A percentile compares a stretch with the other conserved stretches of the same genome.
Evolutionary conservation across 2,888 invertebrate species (phyloP).

Genomic region (Lithophane leautieri): DNA sequence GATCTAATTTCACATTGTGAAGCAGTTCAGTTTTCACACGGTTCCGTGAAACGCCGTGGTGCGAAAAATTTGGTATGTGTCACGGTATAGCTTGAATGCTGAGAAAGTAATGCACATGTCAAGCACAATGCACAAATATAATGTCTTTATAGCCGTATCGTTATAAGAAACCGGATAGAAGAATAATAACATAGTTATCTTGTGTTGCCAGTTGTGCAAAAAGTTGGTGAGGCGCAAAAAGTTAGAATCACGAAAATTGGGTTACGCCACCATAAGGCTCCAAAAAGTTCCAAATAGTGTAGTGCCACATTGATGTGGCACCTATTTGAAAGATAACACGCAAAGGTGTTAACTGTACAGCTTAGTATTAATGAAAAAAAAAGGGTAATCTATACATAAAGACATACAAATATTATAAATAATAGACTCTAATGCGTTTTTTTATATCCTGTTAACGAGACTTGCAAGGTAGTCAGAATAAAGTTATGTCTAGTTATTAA

Average conservation of each 20-base stretch:
- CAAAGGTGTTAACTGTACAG: slow-evolving; percentile 9
- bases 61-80: slow-evolving; percentile 68
- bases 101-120: slow-evolving; percentile 63
- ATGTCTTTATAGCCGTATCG: slow-evolving; percentile 53
- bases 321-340: slow-evolving; percentile 15
- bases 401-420: neutral
- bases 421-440: slow-evolving; percentile 30
- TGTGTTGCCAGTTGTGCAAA: slow-evolving; percentile 38
- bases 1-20: slow-evolving; percentile 76
- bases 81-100: slow-evolving; percentile 52
- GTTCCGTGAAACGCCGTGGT: slow-evolving; percentile 66
- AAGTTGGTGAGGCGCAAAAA: slow-evolving; percentile 46
- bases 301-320: too few relatives aligned
- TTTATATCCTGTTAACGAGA: slow-evolving; percentile 31
- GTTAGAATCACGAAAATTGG: slow-evolving; percentile 44
- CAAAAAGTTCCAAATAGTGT: too few relatives aligned
- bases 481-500: slow-evolving; percentile 16
- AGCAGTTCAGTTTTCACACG: slow-evolving; percentile 67
- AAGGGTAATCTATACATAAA: neutral
- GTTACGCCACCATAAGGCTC: too few relatives aligned
- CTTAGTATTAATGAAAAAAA: neutral
- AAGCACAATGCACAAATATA: slow-evolving; percentile 45
- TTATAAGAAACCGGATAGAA: slow-evolving; percentile 40
- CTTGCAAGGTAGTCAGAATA: slow-evolving; percentile 38
- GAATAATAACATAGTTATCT: slow-evolving; percentile 18